Evolutionary conservation across 2,888 invertebrate species (phyloP).

Genomic region (Galerucella calmariensis): DNA sequence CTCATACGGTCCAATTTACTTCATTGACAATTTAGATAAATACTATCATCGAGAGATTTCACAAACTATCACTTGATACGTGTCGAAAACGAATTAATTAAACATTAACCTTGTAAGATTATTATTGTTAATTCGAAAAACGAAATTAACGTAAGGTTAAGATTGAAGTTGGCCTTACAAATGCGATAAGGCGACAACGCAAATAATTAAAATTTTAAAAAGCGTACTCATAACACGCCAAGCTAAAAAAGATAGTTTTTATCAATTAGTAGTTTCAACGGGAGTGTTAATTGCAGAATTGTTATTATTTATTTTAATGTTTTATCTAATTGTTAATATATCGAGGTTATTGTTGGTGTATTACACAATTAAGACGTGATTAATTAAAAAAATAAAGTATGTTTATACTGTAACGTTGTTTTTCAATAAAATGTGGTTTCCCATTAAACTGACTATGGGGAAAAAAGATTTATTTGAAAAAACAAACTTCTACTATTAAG

Average conservation of each 20-base stretch:
- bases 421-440: too few species aligned
- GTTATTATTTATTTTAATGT: background rate
- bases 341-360: background rate
- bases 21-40: background rate
- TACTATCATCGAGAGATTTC: background rate
- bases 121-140: background rate
- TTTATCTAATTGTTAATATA: background rate
- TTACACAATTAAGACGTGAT: background rate
- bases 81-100: background rate
- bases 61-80: background rate
- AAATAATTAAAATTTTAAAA: slow-evolving; percentile 5
- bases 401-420: background rate
- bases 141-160: background rate
- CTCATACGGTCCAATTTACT: background rate
- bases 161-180: slow-evolving; percentile 2
- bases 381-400: background rate
- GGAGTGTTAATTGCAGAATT: background rate
- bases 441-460: too few species aligned
- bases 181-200: background rate
- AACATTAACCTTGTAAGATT: background rate
- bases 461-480: too few species aligned
- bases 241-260: background rate
- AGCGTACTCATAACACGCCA: background rate
- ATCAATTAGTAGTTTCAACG: background rate
- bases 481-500: too few species aligned